Evolutionary conservation across 2,888 invertebrate species (phyloP).

Genomic region (Ecliptopera silaceata): DNA sequence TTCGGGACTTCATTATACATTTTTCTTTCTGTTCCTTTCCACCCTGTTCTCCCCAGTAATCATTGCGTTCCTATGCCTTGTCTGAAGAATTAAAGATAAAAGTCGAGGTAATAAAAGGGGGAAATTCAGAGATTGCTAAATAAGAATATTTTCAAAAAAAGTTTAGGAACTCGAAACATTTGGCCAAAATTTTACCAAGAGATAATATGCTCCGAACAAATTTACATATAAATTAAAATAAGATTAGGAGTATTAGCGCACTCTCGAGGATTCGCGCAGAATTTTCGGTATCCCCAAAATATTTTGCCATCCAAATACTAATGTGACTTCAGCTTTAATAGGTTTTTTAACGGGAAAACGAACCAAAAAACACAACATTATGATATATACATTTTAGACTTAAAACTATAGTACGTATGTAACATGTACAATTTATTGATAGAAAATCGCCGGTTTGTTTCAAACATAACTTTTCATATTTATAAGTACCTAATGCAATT

Average conservation of each 20-base stretch:
- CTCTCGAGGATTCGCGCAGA: constrained; percentile 41
- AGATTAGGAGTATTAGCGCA: constrained; percentile 56
- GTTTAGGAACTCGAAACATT: constrained; percentile 51
- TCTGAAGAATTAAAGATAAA: constrained; percentile 66
- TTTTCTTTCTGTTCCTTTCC: constrained; percentile 56
- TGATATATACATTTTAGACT: too few relatives aligned
- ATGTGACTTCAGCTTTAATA: constrained; percentile 13
- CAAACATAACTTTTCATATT: too few relatives aligned
- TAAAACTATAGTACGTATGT: too few relatives aligned
- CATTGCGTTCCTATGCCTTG: constrained; percentile 61
- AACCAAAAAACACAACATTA: too few relatives aligned
- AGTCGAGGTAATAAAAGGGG: constrained; percentile 59
- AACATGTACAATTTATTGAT: too few relatives aligned
- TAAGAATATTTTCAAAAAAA: constrained; percentile 57
- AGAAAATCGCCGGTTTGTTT: too few relatives aligned
- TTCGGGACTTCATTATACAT: constrained; percentile 65
- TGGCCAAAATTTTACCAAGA: constrained; percentile 48
- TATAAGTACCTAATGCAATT: too few relatives aligned
- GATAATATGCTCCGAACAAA: constrained; percentile 58
- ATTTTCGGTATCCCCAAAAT: constrained; percentile 38
- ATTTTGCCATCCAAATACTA: constrained; percentile 41
- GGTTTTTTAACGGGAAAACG: too few relatives aligned
- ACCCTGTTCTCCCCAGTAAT: constrained; percentile 57
- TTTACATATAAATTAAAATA: constrained; percentile 65
- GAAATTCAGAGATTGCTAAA: constrained; percentile 57